Base-by-base conservation (phyloP, 1,140 invertebrate species). In the Hyposmocoma kahamanoa region DNA sequence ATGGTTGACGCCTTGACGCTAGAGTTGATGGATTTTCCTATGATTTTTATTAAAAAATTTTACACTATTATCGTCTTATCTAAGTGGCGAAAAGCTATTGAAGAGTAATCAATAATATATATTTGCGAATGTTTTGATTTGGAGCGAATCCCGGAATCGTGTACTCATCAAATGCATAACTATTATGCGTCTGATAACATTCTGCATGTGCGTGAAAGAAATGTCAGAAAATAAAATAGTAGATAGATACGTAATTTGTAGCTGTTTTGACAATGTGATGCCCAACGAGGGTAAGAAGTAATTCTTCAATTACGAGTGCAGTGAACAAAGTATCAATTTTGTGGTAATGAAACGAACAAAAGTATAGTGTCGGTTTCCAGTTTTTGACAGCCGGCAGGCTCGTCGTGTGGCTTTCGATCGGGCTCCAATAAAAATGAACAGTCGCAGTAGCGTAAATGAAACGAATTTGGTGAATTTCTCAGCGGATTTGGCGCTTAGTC, bases 341-440 rank as follows among this genome's bases (percentile, higher is more conserved):
- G 52, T 48, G 67, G 77, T 76, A 68, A 80, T 84, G 75, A 59
- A 59, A 62, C 67, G 67, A 72, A 70, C 60, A 70, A 56, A 58
- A 64, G 62, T 66, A 55, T 49, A 64, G 53, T 72, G 63, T 64
- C 56, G 60, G 67, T 64, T 68, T n/a, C n/a, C 66, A 72, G 62
- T 60, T 56, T 73, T 76, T 75, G 80, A 82, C 77, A 78, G 80
- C 78, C 80, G 80, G 72, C 59, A 54, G 76, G 74, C 76, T 77
- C 50, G 72, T 77, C 72, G 61, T 64, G 62, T 66, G 53, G 67
- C 53, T 68, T 55, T 73, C 60, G 48, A 65, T 69, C 56, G 64
- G 63, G 44, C 72, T 56, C 54, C 54, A 49, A 67, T 75, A 79
- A 84, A 82, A 71, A 84, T 84, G 80, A 84, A 80, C 70, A 80